Conservation (phyloP, 2,888 invertebrate genomes). For the Ochropacha duplaris region DNA sequence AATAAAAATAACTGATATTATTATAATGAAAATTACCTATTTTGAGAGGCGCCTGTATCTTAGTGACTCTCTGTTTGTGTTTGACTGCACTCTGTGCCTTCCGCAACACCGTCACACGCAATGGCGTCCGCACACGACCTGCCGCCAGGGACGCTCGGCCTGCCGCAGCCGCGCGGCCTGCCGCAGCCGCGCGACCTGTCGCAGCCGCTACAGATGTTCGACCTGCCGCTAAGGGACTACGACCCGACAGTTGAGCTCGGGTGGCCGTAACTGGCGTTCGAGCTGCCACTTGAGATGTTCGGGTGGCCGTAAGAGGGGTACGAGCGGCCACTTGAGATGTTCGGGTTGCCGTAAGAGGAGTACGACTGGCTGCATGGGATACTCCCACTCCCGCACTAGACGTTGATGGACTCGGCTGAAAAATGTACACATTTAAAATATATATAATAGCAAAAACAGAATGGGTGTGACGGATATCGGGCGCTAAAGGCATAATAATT, state of each 20-base stretch:
- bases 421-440: constrained; percentile 1
- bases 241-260: no score
- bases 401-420: neutral
- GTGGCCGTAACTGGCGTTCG: no score
- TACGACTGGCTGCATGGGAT: no score
- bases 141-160: constrained; percentile 10
- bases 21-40: constrained; percentile 45
- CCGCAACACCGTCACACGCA: constrained; percentile 48
- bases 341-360: no score
- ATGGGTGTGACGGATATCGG: no score
- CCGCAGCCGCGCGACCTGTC: constrained; percentile 3
- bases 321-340: no score
- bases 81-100: constrained; percentile 34
- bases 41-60: constrained; percentile 54
- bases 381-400: neutral
- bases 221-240: no score
- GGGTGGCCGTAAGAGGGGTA: no score
- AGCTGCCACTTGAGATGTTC: no score
- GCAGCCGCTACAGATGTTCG: constrained; percentile 7
- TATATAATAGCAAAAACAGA: no score
- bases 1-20: no score
- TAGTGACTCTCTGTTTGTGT: constrained; percentile 34
- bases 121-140: constrained; percentile 37
- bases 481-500: no score
- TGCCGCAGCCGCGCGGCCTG: constrained; percentile 10